Percentiles rank a stretch among this genome's conserved stretches.
Evolutionary conservation across 1,140 invertebrate species (phyloP).

Genomic region (Centruroides vittatus): DNA sequence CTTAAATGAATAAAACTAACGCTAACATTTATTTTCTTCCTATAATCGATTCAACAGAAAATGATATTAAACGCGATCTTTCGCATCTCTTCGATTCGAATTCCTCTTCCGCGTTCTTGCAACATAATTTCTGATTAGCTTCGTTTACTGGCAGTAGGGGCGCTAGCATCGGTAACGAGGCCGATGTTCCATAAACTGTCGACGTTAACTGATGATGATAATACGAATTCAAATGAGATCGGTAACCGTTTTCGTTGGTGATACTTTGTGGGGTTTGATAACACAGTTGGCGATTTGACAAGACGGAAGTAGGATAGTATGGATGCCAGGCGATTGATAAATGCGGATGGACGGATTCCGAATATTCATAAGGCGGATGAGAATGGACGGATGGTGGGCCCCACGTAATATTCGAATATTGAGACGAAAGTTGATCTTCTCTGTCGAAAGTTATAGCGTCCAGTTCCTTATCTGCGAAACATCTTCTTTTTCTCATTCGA

Average conservation of each 20-base stretch:
- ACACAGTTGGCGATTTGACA: not conserved
- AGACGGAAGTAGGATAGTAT: not conserved
- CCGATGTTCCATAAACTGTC: not conserved
- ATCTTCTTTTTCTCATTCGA: slow-evolving; percentile 32
- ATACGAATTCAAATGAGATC: not conserved
- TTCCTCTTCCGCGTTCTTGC: slow-evolving; percentile 10
- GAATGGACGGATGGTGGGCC: not conserved
- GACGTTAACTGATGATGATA: not conserved
- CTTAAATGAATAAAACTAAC: too few relatives aligned
- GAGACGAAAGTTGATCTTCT: slow-evolving; percentile 12
- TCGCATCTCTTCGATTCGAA: too few relatives aligned
- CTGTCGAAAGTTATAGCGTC: slow-evolving; percentile 28
- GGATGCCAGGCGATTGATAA: not conserved
- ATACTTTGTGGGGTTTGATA: not conserved
- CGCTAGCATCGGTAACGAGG: not conserved
- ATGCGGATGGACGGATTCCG: not conserved
- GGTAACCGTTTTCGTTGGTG: not conserved
- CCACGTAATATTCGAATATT: not conserved
- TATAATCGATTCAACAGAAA: slow-evolving; percentile 22
- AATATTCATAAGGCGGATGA: not conserved
- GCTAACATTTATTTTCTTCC: not conserved
- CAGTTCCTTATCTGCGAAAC: slow-evolving; percentile 35
- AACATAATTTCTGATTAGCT: not conserved
- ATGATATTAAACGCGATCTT: slow-evolving; percentile 13
- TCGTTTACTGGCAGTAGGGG: not conserved